These are phyloP conservation scores for Drosophila jambulina DNA, from an alignment of 1,140 invertebrate genomes.

Conservation along the genomic window DNA sequence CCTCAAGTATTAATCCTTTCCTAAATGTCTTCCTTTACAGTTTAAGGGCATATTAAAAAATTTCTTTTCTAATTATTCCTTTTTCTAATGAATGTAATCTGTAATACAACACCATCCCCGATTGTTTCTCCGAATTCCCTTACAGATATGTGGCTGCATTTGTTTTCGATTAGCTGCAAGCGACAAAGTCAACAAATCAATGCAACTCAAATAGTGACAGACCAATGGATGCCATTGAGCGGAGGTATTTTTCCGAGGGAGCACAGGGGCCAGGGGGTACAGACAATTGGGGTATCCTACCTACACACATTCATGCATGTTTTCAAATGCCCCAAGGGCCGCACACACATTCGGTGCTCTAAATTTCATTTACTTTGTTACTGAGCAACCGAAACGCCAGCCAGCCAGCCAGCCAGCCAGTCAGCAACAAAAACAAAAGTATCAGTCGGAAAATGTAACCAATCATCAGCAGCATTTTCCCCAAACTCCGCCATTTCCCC, in stretches of 20 bases:
- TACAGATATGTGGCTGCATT: slow-evolving; percentile 44
- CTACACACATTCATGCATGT: background rate
- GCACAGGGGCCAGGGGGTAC: background rate
- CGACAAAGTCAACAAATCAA: slow-evolving; percentile 78
- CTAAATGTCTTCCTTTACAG: too few relatives aligned
- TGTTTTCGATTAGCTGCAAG: slow-evolving; percentile 78
- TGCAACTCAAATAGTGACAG: slow-evolving; percentile 63
- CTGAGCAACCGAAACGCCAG: slow-evolving; percentile 15
- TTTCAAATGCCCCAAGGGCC: slow-evolving; percentile 22
- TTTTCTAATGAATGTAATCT: background rate
- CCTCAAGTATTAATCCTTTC: too few relatives aligned
- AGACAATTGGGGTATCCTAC: background rate
- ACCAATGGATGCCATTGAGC: slow-evolving; percentile 22
- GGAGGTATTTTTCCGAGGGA: slow-evolving; percentile 4
- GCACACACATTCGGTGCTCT: slow-evolving; percentile 29
- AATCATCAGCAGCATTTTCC: slow-evolving; percentile 16
- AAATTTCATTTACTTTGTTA: slow-evolving; percentile 62
- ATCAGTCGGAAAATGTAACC: slow-evolving; percentile 41
- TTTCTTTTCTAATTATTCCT: background rate
- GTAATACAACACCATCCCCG: background rate
- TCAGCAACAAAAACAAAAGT: slow-evolving; percentile 34
- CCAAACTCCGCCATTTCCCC: background rate
- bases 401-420: slow-evolving; percentile 3
- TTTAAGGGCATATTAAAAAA: background rate
- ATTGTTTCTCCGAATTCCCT: background rate